Evolutionary conservation across 2,797 vertebrate genomes (phyloP).

Genomic region (Salarias fasciatus): DNA sequence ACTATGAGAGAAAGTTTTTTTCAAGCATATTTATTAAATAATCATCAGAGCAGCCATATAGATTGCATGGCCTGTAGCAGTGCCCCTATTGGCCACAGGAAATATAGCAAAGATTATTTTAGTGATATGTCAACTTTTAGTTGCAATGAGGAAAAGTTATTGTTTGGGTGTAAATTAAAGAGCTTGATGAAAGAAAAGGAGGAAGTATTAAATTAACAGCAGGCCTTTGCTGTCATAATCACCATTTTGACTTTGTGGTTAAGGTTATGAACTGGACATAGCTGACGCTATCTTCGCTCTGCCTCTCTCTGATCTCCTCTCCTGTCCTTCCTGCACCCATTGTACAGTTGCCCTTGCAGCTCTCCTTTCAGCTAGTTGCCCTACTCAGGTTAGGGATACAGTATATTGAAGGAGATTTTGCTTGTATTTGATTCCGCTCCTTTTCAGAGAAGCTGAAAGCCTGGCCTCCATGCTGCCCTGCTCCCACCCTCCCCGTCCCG

Average conservation of each 20-base stretch:
- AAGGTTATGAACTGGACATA: conserved; percentile 27
- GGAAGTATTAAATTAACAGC: neutral
- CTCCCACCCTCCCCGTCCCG: conserved; percentile 62
- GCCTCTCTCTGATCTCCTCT: conserved; percentile 48
- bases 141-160: neutral
- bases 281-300: conserved; percentile 43
- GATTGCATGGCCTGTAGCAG: no score
- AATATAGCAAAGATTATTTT: no score
- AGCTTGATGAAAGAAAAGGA: neutral
- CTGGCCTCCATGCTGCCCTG: conserved; percentile 71
- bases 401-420: conserved; percentile 86
- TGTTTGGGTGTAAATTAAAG: neutral
- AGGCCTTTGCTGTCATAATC: neutral
- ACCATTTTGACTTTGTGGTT: conserved; percentile 6
- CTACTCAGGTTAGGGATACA: conserved; percentile 85
- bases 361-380: conserved; percentile 85
- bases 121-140: neutral
- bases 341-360: conserved; percentile 81
- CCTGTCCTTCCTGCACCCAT: conserved; percentile 72
- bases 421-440: conserved; percentile 84
- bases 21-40: no score
- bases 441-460: conserved; percentile 86
- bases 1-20: no score
- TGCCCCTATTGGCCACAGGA: no score
- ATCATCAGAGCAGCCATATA: no score